Evolutionary conservation across 1,140 invertebrate genomes (phyloP).

Genomic region (Polyergus mexicanus): DNA sequence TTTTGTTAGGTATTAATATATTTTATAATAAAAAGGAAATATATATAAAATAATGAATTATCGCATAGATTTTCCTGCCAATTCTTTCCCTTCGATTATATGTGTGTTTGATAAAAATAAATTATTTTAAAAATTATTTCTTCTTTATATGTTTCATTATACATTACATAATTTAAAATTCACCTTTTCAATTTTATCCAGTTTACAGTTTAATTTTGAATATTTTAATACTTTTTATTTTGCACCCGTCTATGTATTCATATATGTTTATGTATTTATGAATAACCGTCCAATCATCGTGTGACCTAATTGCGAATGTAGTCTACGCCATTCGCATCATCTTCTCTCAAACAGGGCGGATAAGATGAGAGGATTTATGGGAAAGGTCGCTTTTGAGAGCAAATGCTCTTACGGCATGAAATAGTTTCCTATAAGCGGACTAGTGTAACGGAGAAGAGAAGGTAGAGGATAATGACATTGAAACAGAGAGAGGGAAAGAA

Average conservation of each 20-base stretch:
- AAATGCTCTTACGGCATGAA: slow-evolving; percentile 59
- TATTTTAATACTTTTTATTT: background rate
- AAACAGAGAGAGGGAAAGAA: background rate
- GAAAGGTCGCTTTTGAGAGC: slow-evolving; percentile 55
- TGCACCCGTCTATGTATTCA: too few species aligned
- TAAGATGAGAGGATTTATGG: slow-evolving; percentile 57
- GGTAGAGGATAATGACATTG: slow-evolving; percentile 53
- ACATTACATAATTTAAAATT: background rate
- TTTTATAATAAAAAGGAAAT: slow-evolving; percentile 80
- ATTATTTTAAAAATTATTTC: background rate
- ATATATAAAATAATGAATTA: slow-evolving; percentile 34
- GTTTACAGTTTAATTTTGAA: background rate
- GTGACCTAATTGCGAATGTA: slow-evolving; percentile 14
- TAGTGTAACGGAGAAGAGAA: slow-evolving; percentile 51
- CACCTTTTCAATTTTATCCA: background rate
- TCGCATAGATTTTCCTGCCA: background rate
- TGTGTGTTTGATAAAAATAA: background rate
- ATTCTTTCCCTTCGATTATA: background rate
- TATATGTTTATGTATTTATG: background rate
- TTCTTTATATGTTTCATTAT: background rate
- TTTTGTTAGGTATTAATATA: slow-evolving; percentile 79
- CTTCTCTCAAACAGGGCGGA: slow-evolving; percentile 6
- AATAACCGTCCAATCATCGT: slow-evolving; percentile 14
- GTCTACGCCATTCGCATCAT: background rate
- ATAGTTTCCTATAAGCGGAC: slow-evolving; percentile 63